phyloP scores from a whole-genome alignment of 2,113 vertebrate genomes.

The Serinus canaria region DNA sequence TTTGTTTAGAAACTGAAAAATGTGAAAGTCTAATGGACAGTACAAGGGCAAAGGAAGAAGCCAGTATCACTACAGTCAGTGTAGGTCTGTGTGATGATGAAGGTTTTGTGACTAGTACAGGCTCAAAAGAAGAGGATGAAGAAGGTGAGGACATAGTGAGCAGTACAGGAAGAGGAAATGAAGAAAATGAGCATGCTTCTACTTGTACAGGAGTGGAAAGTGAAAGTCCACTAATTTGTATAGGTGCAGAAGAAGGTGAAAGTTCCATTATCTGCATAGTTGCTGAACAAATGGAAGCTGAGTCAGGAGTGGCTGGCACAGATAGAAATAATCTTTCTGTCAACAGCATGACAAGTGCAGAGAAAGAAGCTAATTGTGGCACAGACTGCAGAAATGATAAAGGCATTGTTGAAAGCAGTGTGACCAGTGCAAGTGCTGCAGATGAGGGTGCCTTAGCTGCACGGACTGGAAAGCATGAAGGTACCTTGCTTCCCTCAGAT shows the following conservation, averaged over 20 bases:
- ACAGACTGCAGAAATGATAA: conserved; percentile 57
- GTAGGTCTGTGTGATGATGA: conserved; percentile 72
- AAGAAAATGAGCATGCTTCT: conserved; percentile 68
- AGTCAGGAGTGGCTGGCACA: conserved; percentile 8
- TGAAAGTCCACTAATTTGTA: conserved; percentile 44
- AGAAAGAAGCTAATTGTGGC: neutral
- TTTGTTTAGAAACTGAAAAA: conserved; percentile 63
- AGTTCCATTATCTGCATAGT: conserved; percentile 40
- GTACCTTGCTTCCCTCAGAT: neutral
- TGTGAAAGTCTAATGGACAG: conserved; percentile 70
- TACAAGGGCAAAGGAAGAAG: conserved; percentile 50
- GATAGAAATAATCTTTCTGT: conserved; percentile 25
- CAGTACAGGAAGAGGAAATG: conserved; percentile 78
- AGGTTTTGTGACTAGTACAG: conserved; percentile 78
- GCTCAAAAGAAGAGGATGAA: conserved; percentile 81
- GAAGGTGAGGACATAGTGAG: conserved; percentile 77
- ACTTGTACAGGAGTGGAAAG: conserved; percentile 55
- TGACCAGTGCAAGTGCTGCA: conserved; percentile 55
- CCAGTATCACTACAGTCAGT: neutral
- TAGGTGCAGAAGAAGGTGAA: conserved; percentile 48
- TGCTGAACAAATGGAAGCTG: conserved; percentile 46
- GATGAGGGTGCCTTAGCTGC: neutral
- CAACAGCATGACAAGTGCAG: conserved; percentile 15
- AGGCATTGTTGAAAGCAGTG: conserved; percentile 73
- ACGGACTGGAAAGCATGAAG: neutral